Conservation (phyloP, 2,888 invertebrate species). For the Drosophila lutescens region DNA sequence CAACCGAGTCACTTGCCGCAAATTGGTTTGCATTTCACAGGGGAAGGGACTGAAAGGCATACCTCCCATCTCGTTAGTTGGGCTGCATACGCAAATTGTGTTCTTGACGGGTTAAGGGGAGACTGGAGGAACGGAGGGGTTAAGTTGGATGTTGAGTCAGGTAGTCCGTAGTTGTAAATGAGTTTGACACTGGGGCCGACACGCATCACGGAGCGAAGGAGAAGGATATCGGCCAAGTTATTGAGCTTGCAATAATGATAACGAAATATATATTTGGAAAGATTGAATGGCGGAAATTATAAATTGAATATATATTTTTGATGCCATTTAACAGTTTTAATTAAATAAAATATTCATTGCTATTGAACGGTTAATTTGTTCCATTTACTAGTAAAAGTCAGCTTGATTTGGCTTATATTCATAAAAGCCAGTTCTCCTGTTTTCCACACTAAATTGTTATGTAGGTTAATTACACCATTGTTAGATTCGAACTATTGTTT, state of each 20-base stretch:
- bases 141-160: conserved; percentile 39
- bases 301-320: too few relatives aligned
- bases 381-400: conserved; percentile 12
- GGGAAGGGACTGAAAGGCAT: conserved; percentile 9
- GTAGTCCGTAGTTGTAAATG: conserved; percentile 60
- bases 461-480: not conserved
- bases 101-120: conserved; percentile 29
- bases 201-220: conserved; percentile 18
- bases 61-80: conserved; percentile 59
- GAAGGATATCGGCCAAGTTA: conserved; percentile 2
- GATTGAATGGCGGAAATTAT: too few relatives aligned
- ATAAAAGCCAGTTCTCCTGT: too few relatives aligned
- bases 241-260: not conserved
- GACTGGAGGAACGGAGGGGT: not conserved
- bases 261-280: too few relatives aligned
- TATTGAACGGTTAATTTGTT: not conserved
- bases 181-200: conserved; percentile 54
- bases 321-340: too few relatives aligned
- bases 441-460: not conserved
- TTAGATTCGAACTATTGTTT: not conserved
- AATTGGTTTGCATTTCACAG: conserved; percentile 75
- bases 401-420: not conserved
- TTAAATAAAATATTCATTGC: too few relatives aligned
- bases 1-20: conserved; percentile 77
- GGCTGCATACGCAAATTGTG: conserved; percentile 65